These are phyloP conservation scores for Callinectes sapidus DNA, from an alignment of 2,888 invertebrate species.

Conservation along the genomic window DNA sequence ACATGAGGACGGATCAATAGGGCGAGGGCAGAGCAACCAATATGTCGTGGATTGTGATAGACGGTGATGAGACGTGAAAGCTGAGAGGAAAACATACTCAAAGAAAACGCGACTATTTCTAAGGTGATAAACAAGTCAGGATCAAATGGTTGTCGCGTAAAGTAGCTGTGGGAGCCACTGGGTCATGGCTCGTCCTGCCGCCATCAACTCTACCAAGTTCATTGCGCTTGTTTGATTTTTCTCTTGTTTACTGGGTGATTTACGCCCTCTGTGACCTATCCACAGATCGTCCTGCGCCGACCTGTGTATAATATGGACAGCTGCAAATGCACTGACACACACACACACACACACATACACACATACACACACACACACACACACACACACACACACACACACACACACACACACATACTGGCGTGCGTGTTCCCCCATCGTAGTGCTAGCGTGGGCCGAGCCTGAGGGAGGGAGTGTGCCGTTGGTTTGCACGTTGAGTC, in stretches of 20 bases:
- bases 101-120: not conserved
- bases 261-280: not conserved
- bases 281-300: too few species aligned
- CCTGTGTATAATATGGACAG: not conserved
- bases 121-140: not conserved
- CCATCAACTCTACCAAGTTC: not conserved
- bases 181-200: not conserved
- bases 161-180: not conserved
- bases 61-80: not conserved
- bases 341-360: not conserved
- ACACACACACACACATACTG: not conserved
- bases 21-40: not conserved
- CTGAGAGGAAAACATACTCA: not conserved
- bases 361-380: not conserved
- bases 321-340: too few species aligned
- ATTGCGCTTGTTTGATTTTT: not conserved
- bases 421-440: not conserved
- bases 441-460: not conserved
- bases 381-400: conserved; percentile 25
- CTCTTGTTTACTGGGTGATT: not conserved
- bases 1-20: not conserved
- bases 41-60: not conserved
- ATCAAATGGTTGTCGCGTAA: not conserved
- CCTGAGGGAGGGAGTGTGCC: not conserved
- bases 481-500: not conserved